These are phyloP conservation scores for Dinomys branickii DNA, from an alignment of 2,113 vertebrate species.

Conservation along the genomic window DNA sequence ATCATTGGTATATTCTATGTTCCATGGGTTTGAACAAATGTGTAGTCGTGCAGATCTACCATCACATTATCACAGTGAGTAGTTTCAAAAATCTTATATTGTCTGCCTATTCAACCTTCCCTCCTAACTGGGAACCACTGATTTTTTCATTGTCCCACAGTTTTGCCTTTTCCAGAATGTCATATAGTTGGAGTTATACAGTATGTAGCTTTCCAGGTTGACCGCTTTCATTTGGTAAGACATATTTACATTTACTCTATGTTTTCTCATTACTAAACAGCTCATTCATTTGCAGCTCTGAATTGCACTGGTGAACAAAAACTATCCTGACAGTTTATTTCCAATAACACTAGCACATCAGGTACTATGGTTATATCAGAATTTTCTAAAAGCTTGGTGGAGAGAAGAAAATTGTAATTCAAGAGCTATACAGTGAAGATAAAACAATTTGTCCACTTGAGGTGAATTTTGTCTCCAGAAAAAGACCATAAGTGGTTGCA, in stretches of 20 bases:
- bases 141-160: neutral
- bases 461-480: neutral
- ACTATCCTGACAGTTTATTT: neutral
- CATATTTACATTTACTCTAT: neutral
- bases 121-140: neutral
- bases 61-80: neutral
- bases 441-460: neutral
- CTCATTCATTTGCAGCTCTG: neutral
- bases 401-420: neutral
- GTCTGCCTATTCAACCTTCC: fast-evolving
- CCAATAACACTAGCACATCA: neutral
- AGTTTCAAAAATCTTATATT: neutral
- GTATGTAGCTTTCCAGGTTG: neutral
- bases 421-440: neutral
- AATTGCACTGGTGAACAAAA: neutral
- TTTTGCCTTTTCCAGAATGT: neutral
- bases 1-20: neutral
- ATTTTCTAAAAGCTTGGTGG: neutral
- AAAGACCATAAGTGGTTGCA: neutral
- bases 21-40: neutral
- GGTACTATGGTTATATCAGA: neutral
- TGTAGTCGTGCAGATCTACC: too few species aligned
- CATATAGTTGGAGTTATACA: neutral
- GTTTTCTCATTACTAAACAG: neutral
- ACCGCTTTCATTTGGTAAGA: neutral